Conservation (phyloP, 1,140 invertebrate genomes). For the Pogonognathellus flavescens region DNA sequence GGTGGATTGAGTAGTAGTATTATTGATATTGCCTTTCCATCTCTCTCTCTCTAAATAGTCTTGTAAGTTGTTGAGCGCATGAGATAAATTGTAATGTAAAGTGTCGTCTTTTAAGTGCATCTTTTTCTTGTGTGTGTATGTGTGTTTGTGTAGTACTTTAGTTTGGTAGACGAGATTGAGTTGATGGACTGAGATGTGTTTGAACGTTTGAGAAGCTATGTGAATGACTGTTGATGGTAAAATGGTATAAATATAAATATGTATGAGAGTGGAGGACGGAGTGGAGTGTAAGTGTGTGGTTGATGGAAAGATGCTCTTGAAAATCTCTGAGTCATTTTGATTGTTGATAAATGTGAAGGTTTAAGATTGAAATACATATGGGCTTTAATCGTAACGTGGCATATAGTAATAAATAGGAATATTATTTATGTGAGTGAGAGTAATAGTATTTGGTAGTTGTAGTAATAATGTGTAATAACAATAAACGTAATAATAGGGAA, state of each 20-base stretch:
- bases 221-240: too few species aligned
- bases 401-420: conserved; percentile 35
- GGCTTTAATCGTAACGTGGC: neutral
- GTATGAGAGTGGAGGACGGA: too few species aligned
- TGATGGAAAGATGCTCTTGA: conserved; percentile 15
- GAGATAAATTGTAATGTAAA: conserved; percentile 28
- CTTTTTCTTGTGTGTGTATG: neutral
- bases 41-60: neutral
- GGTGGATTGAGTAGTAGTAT: neutral
- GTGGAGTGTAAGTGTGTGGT: neutral
- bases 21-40: neutral
- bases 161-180: neutral
- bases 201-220: neutral
- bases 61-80: neutral
- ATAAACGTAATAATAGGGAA: conserved; percentile 39
- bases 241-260: too few species aligned
- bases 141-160: neutral
- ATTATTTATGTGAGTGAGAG: conserved; percentile 21
- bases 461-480: conserved; percentile 49
- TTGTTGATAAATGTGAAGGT: conserved; percentile 25
- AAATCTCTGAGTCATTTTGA: conserved; percentile 32
- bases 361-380: neutral
- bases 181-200: conserved; percentile 39
- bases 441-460: neutral
- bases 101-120: conserved; percentile 37